Conservation (phyloP, 37 sponge, comb jelly and placozoan species). For the Petrosia ficiformis region DNA sequence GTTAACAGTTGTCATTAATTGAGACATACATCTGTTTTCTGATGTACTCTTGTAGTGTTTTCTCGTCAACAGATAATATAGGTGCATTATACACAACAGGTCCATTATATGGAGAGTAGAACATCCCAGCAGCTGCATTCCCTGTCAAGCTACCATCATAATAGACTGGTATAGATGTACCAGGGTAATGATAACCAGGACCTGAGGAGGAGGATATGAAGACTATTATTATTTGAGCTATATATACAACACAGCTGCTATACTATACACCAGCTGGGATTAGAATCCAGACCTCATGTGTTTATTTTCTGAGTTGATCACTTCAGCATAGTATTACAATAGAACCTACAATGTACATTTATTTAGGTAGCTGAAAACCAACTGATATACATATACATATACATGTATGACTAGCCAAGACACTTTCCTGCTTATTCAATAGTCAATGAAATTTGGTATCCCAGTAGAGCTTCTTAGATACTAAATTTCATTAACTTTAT, state of each 20-base stretch:
- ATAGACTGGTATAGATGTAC: background rate
- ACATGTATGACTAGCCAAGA: too few species aligned
- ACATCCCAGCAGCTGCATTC: constrained; percentile 16
- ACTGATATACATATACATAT: background rate
- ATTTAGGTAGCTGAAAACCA: background rate
- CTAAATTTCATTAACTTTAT: background rate
- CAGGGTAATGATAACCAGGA: background rate
- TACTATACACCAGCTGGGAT: too few species aligned
- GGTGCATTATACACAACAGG: constrained; percentile 40
- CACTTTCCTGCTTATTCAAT: too few species aligned
- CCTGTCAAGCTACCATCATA: constrained; percentile 29
- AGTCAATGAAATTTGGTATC: too few species aligned
- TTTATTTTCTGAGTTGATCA: too few species aligned
- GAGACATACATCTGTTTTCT: constrained; percentile 81
- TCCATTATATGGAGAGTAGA: constrained; percentile 26
- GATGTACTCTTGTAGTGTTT: constrained; percentile 74
- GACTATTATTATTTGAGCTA: too few species aligned
- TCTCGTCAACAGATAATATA: constrained; percentile 67
- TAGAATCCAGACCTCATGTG: too few species aligned
- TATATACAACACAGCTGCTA: too few species aligned
- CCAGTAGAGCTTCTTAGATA: background rate
- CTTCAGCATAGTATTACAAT: too few species aligned
- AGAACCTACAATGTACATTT: too few species aligned
- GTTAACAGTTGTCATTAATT: background rate
- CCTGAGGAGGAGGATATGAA: too few species aligned